Conservation (phyloP, 2,797 vertebrate genomes). For the Arrhamphus sclerolepis region DNA sequence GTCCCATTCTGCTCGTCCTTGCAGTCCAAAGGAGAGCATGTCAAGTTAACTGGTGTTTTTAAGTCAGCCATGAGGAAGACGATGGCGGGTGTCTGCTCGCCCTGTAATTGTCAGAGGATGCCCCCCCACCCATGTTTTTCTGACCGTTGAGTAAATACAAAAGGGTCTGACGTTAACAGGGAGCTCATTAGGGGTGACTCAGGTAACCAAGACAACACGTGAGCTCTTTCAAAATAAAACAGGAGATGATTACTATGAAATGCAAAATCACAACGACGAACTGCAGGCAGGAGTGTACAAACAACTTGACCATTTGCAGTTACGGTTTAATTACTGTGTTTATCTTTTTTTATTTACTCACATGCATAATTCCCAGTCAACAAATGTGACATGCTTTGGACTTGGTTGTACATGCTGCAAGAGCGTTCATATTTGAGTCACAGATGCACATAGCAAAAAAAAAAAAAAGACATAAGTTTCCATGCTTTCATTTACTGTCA, state of each 20-base stretch:
- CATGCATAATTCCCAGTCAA: not conserved
- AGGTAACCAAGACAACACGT: not conserved
- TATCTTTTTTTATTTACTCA: not conserved
- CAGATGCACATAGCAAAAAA: too few species aligned
- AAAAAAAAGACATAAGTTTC: too few species aligned
- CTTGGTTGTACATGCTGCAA: not conserved
- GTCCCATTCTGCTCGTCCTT: not conserved
- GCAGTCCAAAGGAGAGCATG: not conserved
- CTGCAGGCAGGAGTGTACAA: too few species aligned
- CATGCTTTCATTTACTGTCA: too few species aligned
- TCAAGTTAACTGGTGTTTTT: not conserved
- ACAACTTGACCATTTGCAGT: not conserved
- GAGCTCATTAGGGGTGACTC: not conserved
- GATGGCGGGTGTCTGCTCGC: too few species aligned
- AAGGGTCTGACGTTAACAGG: not conserved
- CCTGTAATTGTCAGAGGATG: not conserved
- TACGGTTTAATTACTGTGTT: not conserved
- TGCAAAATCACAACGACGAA: not conserved
- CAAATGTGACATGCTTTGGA: not conserved
- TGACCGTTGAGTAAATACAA: not conserved
- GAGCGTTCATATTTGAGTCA: too few species aligned
- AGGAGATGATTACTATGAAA: not conserved
- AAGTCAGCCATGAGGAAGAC: not conserved
- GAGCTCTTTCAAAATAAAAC: slow-evolving; percentile 5
- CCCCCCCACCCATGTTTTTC: too few species aligned